A percentile compares a stretch with the other conserved stretches of the same genome.
phyloP scores from a whole-genome alignment of 2,888 invertebrate genomes.

The Cryptops parisi region DNA sequence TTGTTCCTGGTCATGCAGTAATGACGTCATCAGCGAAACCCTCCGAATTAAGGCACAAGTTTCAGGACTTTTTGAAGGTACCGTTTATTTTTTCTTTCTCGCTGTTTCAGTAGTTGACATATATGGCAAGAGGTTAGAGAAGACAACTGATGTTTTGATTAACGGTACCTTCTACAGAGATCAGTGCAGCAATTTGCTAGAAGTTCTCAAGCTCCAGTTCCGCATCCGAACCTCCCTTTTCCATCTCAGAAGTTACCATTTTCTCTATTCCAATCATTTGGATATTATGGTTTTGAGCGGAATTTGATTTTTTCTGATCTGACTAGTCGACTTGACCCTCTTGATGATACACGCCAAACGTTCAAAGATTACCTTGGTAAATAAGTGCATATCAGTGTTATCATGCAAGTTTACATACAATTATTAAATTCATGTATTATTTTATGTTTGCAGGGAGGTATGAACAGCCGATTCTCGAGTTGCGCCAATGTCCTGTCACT shows the following conservation, averaged over 20 bases:
- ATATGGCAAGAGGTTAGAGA: not conserved
- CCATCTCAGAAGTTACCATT: conserved; percentile 32
- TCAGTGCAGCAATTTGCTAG: conserved; percentile 24
- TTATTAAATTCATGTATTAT: not conserved
- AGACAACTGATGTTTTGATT: not conserved
- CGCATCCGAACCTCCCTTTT: conserved; percentile 25
- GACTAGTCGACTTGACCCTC: conserved; percentile 46
- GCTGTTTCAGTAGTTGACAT: too few relatives aligned
- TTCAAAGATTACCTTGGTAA: conserved; percentile 51
- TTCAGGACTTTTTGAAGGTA: conserved; percentile 33
- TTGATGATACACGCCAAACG: conserved; percentile 47
- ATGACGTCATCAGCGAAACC: conserved; percentile 69
- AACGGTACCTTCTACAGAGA: conserved; percentile 20
- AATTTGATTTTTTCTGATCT: conserved; percentile 70
- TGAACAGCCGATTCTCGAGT: conserved; percentile 52
- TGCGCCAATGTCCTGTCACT: conserved; percentile 68
- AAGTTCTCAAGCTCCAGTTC: not conserved
- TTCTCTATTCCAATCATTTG: conserved; percentile 55
- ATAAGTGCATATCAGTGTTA: not conserved
- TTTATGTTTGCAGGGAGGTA: conserved; percentile 34
- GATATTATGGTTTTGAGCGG: conserved; percentile 46
- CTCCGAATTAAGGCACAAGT: conserved; percentile 36
- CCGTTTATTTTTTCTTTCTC: too few relatives aligned
- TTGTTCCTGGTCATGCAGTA: conserved; percentile 64
- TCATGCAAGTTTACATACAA: too few relatives aligned